Evolutionary conservation across 2,113 vertebrate genomes (phyloP).

Genomic region (Barnardius zonarius): DNA sequence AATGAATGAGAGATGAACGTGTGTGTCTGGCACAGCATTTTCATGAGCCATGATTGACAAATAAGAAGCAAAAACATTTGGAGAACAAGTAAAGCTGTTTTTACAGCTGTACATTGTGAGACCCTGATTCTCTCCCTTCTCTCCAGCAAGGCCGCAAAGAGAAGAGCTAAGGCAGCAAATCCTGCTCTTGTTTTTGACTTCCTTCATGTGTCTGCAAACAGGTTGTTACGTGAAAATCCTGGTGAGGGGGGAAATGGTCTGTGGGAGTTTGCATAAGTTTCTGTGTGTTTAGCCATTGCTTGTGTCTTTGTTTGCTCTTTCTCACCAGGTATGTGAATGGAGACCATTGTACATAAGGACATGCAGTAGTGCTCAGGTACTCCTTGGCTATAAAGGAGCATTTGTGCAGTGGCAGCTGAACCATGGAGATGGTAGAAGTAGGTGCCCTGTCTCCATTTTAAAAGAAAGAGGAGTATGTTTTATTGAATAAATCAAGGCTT

Average conservation of each 20-base stretch:
- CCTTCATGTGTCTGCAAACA: background rate
- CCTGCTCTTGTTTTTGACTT: background rate
- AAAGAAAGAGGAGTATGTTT: background rate
- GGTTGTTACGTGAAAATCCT: background rate
- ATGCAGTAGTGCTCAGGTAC: background rate
- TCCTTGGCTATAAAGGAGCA: background rate
- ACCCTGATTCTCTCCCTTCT: background rate
- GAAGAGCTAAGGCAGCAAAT: background rate
- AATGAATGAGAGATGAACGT: background rate
- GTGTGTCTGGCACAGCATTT: rapidly evolving
- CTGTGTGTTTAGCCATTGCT: background rate
- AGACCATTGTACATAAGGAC: background rate
- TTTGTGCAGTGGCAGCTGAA: background rate
- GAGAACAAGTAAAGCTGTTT: background rate
- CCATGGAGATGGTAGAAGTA: background rate
- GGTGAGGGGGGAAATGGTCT: background rate
- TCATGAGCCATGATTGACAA: background rate
- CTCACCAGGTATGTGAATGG: background rate
- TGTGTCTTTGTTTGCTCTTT: background rate
- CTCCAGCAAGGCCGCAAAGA: background rate
- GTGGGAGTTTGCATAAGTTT: background rate
- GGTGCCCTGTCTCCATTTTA: background rate
- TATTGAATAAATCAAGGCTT: slow-evolving; percentile 15
- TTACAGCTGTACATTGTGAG: background rate
- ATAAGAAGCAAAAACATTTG: background rate